phyloP scores from a whole-genome alignment of 2,113 vertebrate species.

The Oophaga pumilio region DNA sequence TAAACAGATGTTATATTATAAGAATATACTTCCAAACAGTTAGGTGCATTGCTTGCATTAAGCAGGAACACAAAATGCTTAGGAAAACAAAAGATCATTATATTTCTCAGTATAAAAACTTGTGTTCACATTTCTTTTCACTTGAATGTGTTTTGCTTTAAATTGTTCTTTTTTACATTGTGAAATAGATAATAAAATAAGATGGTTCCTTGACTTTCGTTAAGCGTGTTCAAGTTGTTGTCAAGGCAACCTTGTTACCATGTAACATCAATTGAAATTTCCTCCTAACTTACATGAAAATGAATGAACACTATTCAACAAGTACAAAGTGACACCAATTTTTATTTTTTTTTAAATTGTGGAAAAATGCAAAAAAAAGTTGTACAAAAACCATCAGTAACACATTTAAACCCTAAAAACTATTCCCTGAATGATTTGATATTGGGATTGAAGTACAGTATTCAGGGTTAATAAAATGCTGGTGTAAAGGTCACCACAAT shows the following conservation, averaged over 20 bases:
- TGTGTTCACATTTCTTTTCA: background rate
- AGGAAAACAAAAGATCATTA: background rate
- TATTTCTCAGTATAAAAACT: background rate
- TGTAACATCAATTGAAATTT: background rate
- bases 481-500: too few relatives aligned
- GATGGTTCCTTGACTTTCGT: background rate
- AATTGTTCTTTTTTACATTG: background rate
- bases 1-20: slow-evolving; percentile 27
- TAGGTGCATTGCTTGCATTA: background rate
- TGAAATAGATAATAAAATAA: background rate
- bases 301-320: background rate
- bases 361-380: too few relatives aligned
- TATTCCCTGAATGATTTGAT: too few relatives aligned
- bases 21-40: background rate
- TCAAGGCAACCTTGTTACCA: background rate
- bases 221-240: background rate
- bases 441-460: too few relatives aligned
- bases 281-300: background rate
- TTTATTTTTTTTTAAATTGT: too few relatives aligned
- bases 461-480: too few relatives aligned
- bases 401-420: too few relatives aligned
- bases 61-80: background rate
- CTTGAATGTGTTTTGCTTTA: background rate
- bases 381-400: too few relatives aligned
- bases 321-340: too few relatives aligned